Evolutionary conservation across 2,888 invertebrate species (phyloP).

Genomic region (Anarsia innoxiella): DNA sequence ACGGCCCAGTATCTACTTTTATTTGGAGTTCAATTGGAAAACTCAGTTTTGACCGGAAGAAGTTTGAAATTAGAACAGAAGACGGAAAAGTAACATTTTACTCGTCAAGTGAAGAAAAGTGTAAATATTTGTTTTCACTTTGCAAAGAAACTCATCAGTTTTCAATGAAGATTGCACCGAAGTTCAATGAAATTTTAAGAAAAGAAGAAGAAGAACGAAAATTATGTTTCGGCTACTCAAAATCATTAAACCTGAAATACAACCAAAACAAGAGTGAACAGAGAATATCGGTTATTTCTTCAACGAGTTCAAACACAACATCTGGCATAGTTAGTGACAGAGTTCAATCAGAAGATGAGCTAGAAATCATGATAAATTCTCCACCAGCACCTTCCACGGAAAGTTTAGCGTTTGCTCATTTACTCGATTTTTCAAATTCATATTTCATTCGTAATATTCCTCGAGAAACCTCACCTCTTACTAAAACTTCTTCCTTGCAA

Average conservation of each 20-base stretch:
- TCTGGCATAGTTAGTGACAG: slow-evolving; percentile 97
- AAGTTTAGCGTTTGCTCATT: slow-evolving; percentile 86
- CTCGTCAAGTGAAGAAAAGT: slow-evolving; percentile 94
- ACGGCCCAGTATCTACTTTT: slow-evolving; percentile 83
- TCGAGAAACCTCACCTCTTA: slow-evolving; percentile 43
- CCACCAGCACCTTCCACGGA: slow-evolving; percentile 91
- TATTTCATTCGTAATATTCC: slow-evolving; percentile 52
- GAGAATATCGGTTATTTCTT: slow-evolving; percentile 92
- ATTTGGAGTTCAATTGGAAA: slow-evolving; percentile 97
- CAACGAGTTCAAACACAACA: slow-evolving; percentile 96
- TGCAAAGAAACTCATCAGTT: slow-evolving; percentile 97
- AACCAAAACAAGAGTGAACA: slow-evolving; percentile 83
- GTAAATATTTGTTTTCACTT: slow-evolving; percentile 89
- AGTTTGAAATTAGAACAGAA: slow-evolving; percentile 95
- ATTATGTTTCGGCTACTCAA: slow-evolving; percentile 83
- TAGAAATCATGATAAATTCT: slow-evolving; percentile 89
- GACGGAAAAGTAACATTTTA: slow-evolving; percentile 92
- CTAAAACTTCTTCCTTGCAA: slow-evolving; percentile 56
- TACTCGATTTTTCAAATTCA: slow-evolving; percentile 78
- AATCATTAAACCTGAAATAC: slow-evolving; percentile 74
- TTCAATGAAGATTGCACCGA: slow-evolving; percentile 92
- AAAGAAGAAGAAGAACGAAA: slow-evolving; percentile 87
- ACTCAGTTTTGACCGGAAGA: slow-evolving; percentile 96
- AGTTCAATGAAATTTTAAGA: slow-evolving; percentile 86
- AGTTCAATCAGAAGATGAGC: slow-evolving; percentile 95